phyloP scores from a whole-genome alignment of 30 jellyfish, hydroid and myxozoan species.

The Chrysaora quinquecirrha region DNA sequence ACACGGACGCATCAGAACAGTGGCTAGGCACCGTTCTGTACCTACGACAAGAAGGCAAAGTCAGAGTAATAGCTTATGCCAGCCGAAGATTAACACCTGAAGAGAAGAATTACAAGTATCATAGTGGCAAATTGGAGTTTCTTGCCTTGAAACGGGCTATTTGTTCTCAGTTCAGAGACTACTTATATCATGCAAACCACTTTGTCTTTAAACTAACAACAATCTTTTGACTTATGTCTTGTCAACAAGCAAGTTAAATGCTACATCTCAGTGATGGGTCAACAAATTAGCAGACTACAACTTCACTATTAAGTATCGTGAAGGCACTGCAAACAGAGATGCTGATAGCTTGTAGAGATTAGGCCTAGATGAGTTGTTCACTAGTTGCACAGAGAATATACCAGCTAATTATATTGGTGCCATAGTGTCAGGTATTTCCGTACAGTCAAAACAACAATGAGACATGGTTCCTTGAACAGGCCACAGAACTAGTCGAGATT shows the following conservation, averaged over 20 bases:
- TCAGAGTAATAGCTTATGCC: slow-evolving; percentile 50
- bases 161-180: slow-evolving; percentile 23
- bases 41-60: slow-evolving; percentile 28
- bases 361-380: slow-evolving; percentile 26
- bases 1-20: slow-evolving; percentile 57
- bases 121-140: slow-evolving; percentile 54
- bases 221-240: slow-evolving; percentile 40
- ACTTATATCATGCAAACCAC: slow-evolving; percentile 19
- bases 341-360: slow-evolving; percentile 65
- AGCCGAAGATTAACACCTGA: slow-evolving; percentile 50
- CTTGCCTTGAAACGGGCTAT: slow-evolving; percentile 54
- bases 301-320: slow-evolving; percentile 57
- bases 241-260: slow-evolving; percentile 47
- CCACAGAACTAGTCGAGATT: slow-evolving; percentile 1
- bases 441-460: neutral
- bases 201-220: slow-evolving; percentile 50
- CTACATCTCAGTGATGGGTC: slow-evolving; percentile 55
- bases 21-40: slow-evolving; percentile 53
- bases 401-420: slow-evolving; percentile 18
- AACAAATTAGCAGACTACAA: slow-evolving; percentile 47
- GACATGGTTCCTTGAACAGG: neutral
- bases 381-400: slow-evolving; percentile 25
- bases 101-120: slow-evolving; percentile 34
- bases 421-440: slow-evolving; percentile 12
- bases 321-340: slow-evolving; percentile 47